Conservation (phyloP, 2,888 invertebrate species). For the Resseliella maxima region DNA sequence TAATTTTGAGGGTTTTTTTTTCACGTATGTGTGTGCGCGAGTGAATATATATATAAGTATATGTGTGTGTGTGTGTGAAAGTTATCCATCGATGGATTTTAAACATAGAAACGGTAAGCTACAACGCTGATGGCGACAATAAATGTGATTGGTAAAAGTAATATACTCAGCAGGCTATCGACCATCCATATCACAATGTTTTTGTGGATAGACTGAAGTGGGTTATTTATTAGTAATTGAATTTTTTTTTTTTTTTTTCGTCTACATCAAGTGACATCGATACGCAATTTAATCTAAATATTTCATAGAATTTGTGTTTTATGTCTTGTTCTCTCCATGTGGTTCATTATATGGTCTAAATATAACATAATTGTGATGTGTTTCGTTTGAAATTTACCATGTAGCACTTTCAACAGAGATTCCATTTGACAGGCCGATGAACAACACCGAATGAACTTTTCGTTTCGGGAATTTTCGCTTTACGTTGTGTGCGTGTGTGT, state of each 20-base stretch:
- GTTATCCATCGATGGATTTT: slow-evolving; percentile 16
- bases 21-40: neutral
- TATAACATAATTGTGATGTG: neutral
- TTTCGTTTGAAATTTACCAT: neutral
- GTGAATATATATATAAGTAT: no score
- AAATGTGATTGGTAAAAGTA: slow-evolving; percentile 37
- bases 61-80: neutral
- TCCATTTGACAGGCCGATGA: neutral
- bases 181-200: neutral
- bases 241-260: slow-evolving; percentile 19
- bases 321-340: neutral
- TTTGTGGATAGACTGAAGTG: slow-evolving; percentile 35
- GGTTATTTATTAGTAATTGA: slow-evolving; percentile 54
- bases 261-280: slow-evolving; percentile 38
- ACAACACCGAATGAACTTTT: neutral
- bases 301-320: neutral
- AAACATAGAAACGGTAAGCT: neutral
- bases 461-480: neutral
- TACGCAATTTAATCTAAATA: slow-evolving; percentile 54
- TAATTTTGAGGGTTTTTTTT: neutral
- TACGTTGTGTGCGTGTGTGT: neutral
- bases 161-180: slow-evolving; percentile 13
- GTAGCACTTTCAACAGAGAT: neutral
- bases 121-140: slow-evolving; percentile 29
- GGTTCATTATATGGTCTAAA: neutral